These are phyloP conservation scores for Bombus picipes DNA, from an alignment of 1,140 invertebrate species.

Conservation along the genomic window DNA sequence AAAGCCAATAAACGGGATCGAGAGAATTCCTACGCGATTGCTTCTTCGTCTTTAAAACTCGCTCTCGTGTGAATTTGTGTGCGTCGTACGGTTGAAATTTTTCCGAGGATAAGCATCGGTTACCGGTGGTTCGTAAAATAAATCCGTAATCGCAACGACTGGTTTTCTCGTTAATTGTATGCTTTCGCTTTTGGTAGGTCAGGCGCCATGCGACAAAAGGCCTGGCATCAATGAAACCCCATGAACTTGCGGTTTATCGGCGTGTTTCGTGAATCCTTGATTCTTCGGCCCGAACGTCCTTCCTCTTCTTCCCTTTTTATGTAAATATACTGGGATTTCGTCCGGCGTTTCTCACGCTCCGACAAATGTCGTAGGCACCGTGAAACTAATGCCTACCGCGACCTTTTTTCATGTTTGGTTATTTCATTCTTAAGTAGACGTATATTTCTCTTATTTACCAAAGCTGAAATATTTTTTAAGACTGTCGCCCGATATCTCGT, in stretches of 20 bases:
- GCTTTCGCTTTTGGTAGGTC: constrained; percentile 23
- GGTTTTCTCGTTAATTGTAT: constrained; percentile 26
- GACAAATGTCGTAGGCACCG: constrained; percentile 47
- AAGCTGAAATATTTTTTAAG: not conserved
- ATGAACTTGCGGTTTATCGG: constrained; percentile 49
- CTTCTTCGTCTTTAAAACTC: too few species aligned
- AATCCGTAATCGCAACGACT: not conserved
- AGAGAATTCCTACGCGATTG: not conserved
- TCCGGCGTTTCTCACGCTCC: constrained; percentile 51
- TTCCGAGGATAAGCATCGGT: not conserved
- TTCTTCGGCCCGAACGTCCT: not conserved
- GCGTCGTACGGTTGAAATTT: not conserved
- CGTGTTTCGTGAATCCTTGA: constrained; percentile 48
- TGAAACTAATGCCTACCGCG: constrained; percentile 3
- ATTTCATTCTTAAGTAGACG: not conserved
- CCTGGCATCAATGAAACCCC: constrained; percentile 40
- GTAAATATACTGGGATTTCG: constrained; percentile 44
- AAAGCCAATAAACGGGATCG: too few species aligned
- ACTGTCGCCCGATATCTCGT: not conserved
- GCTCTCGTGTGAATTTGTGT: too few species aligned
- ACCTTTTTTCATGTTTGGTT: not conserved
- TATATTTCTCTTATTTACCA: not conserved
- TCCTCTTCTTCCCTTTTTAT: constrained; percentile 48
- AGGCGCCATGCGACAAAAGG: constrained; percentile 38
- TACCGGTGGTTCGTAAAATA: not conserved